Evolutionary conservation across 1,140 invertebrate species (phyloP).

Genomic region (Drosophila grimshawi): DNA sequence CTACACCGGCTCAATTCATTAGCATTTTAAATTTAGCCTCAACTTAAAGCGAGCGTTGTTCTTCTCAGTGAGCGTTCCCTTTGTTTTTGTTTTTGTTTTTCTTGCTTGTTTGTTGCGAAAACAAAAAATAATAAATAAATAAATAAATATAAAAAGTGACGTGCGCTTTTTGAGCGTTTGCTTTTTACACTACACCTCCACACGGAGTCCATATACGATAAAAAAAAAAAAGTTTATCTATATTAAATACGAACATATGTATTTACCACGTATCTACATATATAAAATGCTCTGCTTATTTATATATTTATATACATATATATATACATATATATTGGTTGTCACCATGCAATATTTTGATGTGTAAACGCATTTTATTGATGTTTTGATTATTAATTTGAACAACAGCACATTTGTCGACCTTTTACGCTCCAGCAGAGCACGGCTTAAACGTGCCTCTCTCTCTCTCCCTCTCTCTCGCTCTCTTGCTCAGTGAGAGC

Average conservation of each 20-base stretch:
- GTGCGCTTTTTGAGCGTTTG: conserved; percentile 57
- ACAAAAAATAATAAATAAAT: background rate
- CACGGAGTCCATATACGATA: conserved; percentile 47
- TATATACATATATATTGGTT: conserved; percentile 35
- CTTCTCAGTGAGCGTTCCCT: background rate
- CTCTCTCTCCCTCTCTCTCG: conserved; percentile 26
- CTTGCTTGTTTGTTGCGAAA: conserved; percentile 42
- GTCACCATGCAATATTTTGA: conserved; percentile 57
- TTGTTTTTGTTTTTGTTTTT: conserved; percentile 21
- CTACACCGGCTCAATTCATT: conserved; percentile 50
- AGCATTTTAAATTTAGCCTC: conserved; percentile 67
- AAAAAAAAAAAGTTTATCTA: background rate
- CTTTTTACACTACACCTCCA: conserved; percentile 63
- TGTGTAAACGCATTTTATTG: conserved; percentile 50
- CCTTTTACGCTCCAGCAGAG: conserved; percentile 58
- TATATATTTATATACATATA: conserved; percentile 17
- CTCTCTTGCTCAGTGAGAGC: background rate
- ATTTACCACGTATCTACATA: conserved; percentile 26
- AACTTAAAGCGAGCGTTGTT: conserved; percentile 56
- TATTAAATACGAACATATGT: conserved; percentile 27
- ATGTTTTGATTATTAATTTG: conserved; percentile 38
- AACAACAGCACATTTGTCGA: conserved; percentile 31
- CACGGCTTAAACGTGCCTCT: conserved; percentile 47
- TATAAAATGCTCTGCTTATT: conserved; percentile 34
- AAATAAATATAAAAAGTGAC: conserved; percentile 25